These are phyloP conservation scores for Aethina tumida DNA, from an alignment of 1,140 invertebrate genomes.

Conservation along the genomic window DNA sequence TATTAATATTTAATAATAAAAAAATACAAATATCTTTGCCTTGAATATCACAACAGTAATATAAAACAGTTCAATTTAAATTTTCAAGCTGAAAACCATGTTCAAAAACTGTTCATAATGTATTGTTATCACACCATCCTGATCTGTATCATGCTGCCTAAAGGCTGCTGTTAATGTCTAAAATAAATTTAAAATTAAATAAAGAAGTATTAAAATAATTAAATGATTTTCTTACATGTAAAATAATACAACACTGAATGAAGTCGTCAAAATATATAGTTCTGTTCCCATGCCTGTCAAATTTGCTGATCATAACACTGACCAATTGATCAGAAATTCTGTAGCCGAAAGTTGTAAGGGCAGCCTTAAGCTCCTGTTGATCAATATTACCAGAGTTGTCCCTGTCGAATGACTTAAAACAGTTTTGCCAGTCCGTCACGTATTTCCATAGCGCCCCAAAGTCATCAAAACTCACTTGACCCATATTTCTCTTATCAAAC, in stretches of 20 bases:
- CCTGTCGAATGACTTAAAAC: conserved; percentile 86
- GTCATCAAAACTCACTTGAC: conserved; percentile 88
- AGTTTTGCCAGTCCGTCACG: conserved; percentile 92
- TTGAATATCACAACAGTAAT: no score
- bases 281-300: conserved; percentile 79
- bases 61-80: conserved; percentile 56
- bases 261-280: conserved; percentile 96
- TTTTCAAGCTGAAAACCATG: conserved; percentile 88
- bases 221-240: conserved; percentile 63
- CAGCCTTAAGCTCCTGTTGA: conserved; percentile 76
- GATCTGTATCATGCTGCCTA: conserved; percentile 78
- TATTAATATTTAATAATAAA: no score
- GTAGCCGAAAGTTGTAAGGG: conserved; percentile 84
- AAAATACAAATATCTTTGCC: no score
- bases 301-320: conserved; percentile 76
- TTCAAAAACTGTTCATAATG: conserved; percentile 93
- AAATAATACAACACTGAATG: conserved; percentile 87
- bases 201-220: background rate
- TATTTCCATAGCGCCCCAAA: conserved; percentile 95
- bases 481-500: conserved; percentile 86
- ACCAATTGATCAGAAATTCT: conserved; percentile 74
- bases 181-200: conserved; percentile 36
- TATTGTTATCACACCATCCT: conserved; percentile 90
- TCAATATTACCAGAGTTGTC: conserved; percentile 96
- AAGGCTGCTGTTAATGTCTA: conserved; percentile 86